Conservation (phyloP, 2,888 invertebrate species). For the Eubasilissa splendida region DNA sequence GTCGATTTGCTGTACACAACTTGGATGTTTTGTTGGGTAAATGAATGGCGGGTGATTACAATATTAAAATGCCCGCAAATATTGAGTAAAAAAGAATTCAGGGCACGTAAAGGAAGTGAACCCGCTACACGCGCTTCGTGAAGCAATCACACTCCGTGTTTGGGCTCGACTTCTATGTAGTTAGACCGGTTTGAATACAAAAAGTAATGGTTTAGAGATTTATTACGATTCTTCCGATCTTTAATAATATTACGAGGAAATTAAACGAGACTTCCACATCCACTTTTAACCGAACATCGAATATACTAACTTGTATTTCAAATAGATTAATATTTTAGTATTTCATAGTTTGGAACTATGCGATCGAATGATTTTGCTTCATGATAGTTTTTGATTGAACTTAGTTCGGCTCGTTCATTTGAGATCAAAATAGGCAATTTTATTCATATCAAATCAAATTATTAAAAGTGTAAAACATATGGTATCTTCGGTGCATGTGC, state of each 20-base stretch:
- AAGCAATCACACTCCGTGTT: conserved; percentile 31
- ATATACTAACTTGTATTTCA: no score
- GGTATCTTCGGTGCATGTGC: no score
- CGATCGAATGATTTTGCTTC: no score
- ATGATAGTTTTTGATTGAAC: no score
- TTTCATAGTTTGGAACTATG: no score
- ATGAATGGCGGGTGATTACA: background rate
- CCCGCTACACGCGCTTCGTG: conserved; percentile 49
- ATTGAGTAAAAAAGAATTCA: conserved; percentile 18
- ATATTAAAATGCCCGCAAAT: background rate
- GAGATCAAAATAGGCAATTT: no score
- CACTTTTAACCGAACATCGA: background rate
- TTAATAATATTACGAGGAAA: conserved; percentile 49
- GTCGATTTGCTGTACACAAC: no score
- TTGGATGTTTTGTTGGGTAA: no score
- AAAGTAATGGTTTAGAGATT: background rate
- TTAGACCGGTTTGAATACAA: conserved; percentile 28
- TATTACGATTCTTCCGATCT: background rate
- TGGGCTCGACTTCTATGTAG: conserved; percentile 2
- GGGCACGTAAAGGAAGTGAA: conserved; percentile 48
- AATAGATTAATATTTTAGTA: no score
- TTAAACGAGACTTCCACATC: background rate
- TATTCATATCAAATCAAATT: no score
- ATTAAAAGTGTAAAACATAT: no score
- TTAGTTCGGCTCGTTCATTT: no score